A percentile compares a stretch with the other conserved stretches of the same genome.
These are phyloP conservation scores for Dicycla oo DNA, from an alignment of 2,888 invertebrate species.

Conservation along the genomic window DNA sequence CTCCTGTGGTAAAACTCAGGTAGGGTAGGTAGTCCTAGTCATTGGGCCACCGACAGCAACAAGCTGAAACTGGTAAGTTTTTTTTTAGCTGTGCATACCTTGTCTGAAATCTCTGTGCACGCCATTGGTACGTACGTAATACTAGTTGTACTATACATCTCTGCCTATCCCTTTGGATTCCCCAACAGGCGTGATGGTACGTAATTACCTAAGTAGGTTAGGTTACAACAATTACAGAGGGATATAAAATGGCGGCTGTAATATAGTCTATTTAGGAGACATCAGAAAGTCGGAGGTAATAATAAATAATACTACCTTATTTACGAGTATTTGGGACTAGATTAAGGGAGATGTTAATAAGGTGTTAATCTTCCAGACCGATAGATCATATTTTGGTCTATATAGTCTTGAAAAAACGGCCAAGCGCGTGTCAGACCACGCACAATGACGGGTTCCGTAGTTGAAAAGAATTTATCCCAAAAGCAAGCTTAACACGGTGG, in stretches of 20 bases:
- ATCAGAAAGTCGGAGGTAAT: constrained; percentile 31
- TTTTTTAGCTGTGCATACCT: too few species aligned
- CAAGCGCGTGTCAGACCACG: too few species aligned
- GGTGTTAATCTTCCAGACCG: constrained; percentile 25
- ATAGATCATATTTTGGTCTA: constrained; percentile 1
- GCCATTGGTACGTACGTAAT: too few species aligned
- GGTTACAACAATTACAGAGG: constrained; percentile 34
- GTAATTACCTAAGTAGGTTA: constrained; percentile 34
- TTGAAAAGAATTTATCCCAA: too few species aligned
- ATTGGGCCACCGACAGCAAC: too few species aligned
- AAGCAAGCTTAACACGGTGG: too few species aligned
- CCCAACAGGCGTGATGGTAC: not conserved
- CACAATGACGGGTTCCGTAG: too few species aligned
- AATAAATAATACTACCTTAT: too few species aligned
- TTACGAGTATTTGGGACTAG: constrained; percentile 43
- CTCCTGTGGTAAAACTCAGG: too few species aligned
- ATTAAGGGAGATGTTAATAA: constrained; percentile 20
- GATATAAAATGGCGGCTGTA: constrained; percentile 32
- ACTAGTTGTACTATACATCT: not conserved
- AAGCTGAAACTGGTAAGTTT: too few species aligned
- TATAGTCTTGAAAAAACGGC: not conserved
- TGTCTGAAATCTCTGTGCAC: too few species aligned
- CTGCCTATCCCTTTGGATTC: not conserved
- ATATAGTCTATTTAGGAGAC: constrained; percentile 15
- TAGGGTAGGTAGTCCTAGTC: too few species aligned